These are phyloP conservation scores for Alexandromys fortis DNA, from an alignment of 2,113 vertebrate genomes.

Conservation along the genomic window DNA sequence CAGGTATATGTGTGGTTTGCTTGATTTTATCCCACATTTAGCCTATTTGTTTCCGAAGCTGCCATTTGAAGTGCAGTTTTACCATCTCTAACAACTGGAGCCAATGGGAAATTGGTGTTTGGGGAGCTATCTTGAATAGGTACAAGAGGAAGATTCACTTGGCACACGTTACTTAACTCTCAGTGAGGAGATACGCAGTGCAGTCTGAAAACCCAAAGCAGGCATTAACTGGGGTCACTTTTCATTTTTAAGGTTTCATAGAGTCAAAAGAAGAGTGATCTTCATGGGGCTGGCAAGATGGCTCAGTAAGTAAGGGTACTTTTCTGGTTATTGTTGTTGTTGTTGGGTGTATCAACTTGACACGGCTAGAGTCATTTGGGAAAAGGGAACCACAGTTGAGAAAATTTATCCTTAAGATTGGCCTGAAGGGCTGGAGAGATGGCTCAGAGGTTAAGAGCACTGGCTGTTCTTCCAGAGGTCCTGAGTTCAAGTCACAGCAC, in stretches of 20 bases:
- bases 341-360: neutral
- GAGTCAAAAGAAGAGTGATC: neutral
- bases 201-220: constrained; percentile 26
- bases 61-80: constrained; percentile 60
- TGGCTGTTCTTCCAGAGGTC: too few relatives aligned
- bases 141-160: constrained; percentile 13
- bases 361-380: neutral
- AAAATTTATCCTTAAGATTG: neutral
- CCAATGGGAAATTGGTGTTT: constrained; percentile 52
- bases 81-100: constrained; percentile 61
- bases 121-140: constrained; percentile 30
- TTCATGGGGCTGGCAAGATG: too few relatives aligned
- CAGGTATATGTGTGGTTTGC: neutral
- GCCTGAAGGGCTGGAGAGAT: neutral
- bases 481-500: too few relatives aligned
- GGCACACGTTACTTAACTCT: constrained; percentile 3
- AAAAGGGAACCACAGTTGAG: neutral
- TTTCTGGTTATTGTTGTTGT: neutral
- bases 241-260: constrained; percentile 43
- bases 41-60: constrained; percentile 42
- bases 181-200: neutral
- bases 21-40: constrained; percentile 62
- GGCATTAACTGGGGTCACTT: neutral
- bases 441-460: too few relatives aligned
- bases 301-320: neutral